Percentiles rank a stretch among this genome's conserved stretches.
Evolutionary conservation across 2,888 invertebrate species (phyloP).

Genomic region (Chaitophorus viminalis): DNA sequence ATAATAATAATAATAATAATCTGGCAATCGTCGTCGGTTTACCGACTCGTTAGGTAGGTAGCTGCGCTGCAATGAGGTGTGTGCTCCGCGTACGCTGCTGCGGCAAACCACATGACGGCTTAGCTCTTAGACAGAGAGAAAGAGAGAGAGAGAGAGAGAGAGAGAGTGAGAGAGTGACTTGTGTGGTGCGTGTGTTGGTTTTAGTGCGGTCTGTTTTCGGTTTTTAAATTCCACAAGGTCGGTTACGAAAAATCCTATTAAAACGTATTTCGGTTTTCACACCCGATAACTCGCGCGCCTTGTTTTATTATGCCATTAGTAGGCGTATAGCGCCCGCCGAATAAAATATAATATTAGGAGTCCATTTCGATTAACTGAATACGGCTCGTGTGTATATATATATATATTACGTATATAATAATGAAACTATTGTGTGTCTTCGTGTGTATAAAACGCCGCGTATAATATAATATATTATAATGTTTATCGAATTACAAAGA

Average conservation of each 20-base stretch:
- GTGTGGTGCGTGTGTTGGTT: slow-evolving; percentile 37
- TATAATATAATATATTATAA: not conserved
- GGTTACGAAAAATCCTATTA: slow-evolving; percentile 30
- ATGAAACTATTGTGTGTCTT: not conserved
- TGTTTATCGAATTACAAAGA: slow-evolving; percentile 8
- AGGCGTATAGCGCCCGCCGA: not conserved
- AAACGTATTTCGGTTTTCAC: slow-evolving; percentile 46
- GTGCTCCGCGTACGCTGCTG: not conserved
- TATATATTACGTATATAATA: not conserved
- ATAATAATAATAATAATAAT: not conserved
- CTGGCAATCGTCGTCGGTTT: slow-evolving; percentile 28
- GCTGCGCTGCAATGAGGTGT: not conserved
- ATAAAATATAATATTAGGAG: not conserved
- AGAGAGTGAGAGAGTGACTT: not conserved
- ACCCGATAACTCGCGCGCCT: not conserved
- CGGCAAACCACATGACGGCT: slow-evolving; percentile 49
- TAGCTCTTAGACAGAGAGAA: not conserved
- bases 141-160: not conserved
- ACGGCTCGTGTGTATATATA: not conserved
- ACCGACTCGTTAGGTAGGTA: slow-evolving; percentile 52
- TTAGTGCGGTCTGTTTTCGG: slow-evolving; percentile 48
- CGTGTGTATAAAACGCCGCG: not conserved
- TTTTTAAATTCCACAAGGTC: slow-evolving; percentile 43
- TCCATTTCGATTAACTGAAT: not conserved
- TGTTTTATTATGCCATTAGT: slow-evolving; percentile 43